Evolutionary conservation across 2,888 invertebrate genomes (phyloP).

Genomic region (Ennomos quercinarius): DNA sequence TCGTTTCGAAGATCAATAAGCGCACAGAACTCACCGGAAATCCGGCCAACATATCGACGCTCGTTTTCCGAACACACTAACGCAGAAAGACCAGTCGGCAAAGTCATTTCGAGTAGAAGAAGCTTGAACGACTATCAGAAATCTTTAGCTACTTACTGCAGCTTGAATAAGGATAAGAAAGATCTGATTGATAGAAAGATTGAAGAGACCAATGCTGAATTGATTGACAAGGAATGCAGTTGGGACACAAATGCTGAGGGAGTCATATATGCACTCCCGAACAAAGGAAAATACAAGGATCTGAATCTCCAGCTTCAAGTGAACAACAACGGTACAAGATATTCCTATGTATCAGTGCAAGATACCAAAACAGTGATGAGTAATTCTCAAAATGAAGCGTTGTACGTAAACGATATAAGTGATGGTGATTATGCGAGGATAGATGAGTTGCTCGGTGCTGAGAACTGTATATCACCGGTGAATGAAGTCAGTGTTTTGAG

Average conservation of each 20-base stretch:
- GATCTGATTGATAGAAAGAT: slow-evolving; percentile 55
- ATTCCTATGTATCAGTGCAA: slow-evolving; percentile 79
- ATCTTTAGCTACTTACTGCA: slow-evolving; percentile 71
- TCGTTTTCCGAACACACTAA: slow-evolving; percentile 80
- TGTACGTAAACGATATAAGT: slow-evolving; percentile 74
- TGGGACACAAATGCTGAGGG: slow-evolving; percentile 85
- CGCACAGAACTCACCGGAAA: slow-evolving; percentile 79
- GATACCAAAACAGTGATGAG: slow-evolving; percentile 80
- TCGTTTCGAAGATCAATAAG: slow-evolving; percentile 72
- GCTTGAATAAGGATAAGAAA: slow-evolving; percentile 58
- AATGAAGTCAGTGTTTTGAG: slow-evolving; percentile 65
- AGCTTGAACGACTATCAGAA: slow-evolving; percentile 80
- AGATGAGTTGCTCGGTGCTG: slow-evolving; percentile 73
- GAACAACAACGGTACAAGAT: slow-evolving; percentile 78
- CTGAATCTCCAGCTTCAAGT: slow-evolving; percentile 79
- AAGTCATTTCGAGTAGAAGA: slow-evolving; percentile 78
- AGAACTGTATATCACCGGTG: slow-evolving; percentile 78
- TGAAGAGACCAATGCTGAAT: slow-evolving; percentile 74
- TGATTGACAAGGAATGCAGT: slow-evolving; percentile 84
- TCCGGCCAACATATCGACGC: slow-evolving; percentile 74
- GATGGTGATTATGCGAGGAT: slow-evolving; percentile 80
- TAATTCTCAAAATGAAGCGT: slow-evolving; percentile 76
- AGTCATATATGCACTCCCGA: slow-evolving; percentile 80
- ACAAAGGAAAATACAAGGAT: slow-evolving; percentile 82
- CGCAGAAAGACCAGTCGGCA: slow-evolving; percentile 71